Conservation (phyloP, 1,140 invertebrate genomes). For the Brachionus rubens region DNA sequence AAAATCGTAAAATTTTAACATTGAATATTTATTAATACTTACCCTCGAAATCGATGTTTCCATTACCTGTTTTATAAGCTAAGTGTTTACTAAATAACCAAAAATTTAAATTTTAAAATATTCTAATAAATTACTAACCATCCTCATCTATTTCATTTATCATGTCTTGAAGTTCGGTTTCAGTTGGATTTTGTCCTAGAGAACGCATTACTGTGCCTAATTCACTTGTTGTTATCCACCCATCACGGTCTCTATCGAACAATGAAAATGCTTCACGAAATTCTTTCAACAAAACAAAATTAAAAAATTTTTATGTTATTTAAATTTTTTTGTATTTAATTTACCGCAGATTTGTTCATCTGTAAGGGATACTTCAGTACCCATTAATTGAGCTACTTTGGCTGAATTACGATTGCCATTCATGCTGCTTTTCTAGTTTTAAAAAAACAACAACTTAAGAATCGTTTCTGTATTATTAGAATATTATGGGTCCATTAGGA, state of each 20-base stretch:
- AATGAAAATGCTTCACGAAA: conserved; percentile 60
- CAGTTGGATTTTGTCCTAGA: conserved; percentile 43
- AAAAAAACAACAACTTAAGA: neutral
- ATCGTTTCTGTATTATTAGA: conserved; percentile 21
- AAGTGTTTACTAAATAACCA: conserved; percentile 12
- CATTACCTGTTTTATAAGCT: conserved; percentile 62
- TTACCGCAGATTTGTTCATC: conserved; percentile 46
- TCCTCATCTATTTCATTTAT: conserved; percentile 46
- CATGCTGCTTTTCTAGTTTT: conserved; percentile 1
- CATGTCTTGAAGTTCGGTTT: conserved; percentile 46
- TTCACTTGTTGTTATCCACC: conserved; percentile 51
- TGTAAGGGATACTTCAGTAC: conserved; percentile 17
- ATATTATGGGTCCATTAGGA: too few relatives aligned
- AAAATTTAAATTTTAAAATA: conserved; percentile 13
- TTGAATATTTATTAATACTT: conserved; percentile 71
- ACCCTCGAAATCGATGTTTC: conserved; percentile 49
- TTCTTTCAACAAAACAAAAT: conserved; percentile 54
- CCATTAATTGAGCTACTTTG: conserved; percentile 27
- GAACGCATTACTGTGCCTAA: conserved; percentile 9
- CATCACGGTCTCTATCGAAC: conserved; percentile 59
- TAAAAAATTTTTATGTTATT: conserved; percentile 48
- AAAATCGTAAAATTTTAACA: too few relatives aligned
- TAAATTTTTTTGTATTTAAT: neutral
- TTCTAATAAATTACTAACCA: conserved; percentile 16
- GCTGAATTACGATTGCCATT: conserved; percentile 6